Percentiles rank a stretch among this genome's conserved stretches.
Conservation (phyloP, 2,113 vertebrate species). For the Salminus brasiliensis region DNA sequence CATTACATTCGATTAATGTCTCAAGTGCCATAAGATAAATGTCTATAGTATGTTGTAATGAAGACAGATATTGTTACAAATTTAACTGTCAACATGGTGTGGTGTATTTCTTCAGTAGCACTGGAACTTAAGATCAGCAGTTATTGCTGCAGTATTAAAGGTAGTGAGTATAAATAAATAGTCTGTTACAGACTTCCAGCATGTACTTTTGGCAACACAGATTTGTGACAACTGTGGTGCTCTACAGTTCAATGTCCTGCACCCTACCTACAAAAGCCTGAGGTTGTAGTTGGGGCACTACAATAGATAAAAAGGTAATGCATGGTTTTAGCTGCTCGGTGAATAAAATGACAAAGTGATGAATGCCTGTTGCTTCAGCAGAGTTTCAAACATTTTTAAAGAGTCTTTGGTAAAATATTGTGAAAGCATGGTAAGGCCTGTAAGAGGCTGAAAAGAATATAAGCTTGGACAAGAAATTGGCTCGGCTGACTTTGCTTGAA, state of each 20-base stretch:
- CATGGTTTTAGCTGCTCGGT: conserved; percentile 42
- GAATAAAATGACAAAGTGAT: neutral
- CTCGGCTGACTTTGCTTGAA: neutral
- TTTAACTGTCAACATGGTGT: neutral
- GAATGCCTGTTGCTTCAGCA: neutral
- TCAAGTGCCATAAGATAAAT: neutral
- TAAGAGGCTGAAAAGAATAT: neutral
- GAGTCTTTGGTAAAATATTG: neutral
- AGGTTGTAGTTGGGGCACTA: conserved; percentile 36
- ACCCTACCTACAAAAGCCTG: conserved; percentile 58
- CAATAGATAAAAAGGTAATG: conserved; percentile 15
- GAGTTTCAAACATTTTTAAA: neutral
- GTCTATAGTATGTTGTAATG: no score
- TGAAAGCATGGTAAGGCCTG: no score
- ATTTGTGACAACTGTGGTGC: conserved; percentile 41
- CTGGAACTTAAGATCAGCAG: neutral
- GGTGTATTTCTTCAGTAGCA: neutral
- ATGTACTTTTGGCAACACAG: conserved; percentile 55
- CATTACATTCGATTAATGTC: neutral
- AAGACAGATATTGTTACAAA: neutral
- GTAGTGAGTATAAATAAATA: conserved; percentile 61
- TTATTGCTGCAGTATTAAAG: conserved; percentile 12
- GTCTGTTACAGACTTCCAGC: conserved; percentile 64
- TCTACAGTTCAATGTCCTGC: conserved; percentile 56
- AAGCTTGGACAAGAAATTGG: neutral